These are phyloP conservation scores for Volucella zonaria DNA, from an alignment of 2,888 invertebrate species.

Conservation along the genomic window DNA sequence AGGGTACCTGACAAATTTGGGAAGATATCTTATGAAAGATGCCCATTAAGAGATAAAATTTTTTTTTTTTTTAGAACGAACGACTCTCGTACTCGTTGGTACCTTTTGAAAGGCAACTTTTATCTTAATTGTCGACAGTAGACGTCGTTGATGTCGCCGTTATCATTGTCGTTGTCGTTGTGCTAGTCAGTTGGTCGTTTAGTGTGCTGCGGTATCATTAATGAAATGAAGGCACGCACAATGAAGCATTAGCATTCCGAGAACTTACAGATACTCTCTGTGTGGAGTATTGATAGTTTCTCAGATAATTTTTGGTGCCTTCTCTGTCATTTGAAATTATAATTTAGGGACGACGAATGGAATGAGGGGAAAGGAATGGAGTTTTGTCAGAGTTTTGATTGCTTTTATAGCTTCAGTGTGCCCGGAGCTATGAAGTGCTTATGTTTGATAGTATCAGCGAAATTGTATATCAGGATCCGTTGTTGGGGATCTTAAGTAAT, in stretches of 20 bases:
- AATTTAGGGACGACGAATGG: constrained; percentile 19
- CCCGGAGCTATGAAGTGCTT: neutral
- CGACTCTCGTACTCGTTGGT: constrained; percentile 31
- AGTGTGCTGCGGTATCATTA: constrained; percentile 51
- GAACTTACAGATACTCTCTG: constrained; percentile 36
- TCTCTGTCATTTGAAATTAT: constrained; percentile 36
- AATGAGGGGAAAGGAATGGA: constrained; percentile 4
- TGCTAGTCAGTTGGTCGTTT: neutral
- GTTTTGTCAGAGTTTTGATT: constrained; percentile 27
- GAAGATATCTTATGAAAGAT: constrained; percentile 58
- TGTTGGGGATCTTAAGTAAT: too few species aligned
- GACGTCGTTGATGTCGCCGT: neutral
- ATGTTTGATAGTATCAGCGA: constrained; percentile 47
- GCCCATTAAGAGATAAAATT: constrained; percentile 52
- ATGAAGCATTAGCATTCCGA: constrained; percentile 44
- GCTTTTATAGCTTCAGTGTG: constrained; percentile 14
- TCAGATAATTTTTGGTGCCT: constrained; percentile 12
- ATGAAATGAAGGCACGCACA: constrained; percentile 45
- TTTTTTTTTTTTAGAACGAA: too few species aligned
- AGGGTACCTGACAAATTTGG: constrained; percentile 30
- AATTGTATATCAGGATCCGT: neutral
- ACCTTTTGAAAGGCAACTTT: constrained; percentile 21
- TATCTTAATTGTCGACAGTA: constrained; percentile 50
- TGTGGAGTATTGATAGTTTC: constrained; percentile 54
- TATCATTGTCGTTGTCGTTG: neutral